Evolutionary conservation across 1,140 invertebrate genomes (phyloP).

Genomic region (Dolichoris vasculosae): DNA sequence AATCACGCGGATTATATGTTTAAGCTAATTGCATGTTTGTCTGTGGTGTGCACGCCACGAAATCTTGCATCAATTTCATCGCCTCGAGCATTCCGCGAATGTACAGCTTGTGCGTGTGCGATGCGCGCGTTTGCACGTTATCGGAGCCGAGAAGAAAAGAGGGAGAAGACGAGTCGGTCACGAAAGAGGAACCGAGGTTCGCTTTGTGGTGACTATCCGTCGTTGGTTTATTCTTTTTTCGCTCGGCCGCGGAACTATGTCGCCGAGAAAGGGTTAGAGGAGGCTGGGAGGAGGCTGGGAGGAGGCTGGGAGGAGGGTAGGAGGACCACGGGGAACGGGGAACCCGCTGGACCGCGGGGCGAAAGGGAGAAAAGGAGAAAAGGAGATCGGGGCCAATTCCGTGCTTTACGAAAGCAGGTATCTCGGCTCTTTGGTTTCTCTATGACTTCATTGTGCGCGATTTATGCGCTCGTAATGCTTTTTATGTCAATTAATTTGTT

Average conservation of each 20-base stretch:
- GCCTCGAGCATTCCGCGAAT: background rate
- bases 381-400: background rate
- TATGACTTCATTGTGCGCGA: background rate
- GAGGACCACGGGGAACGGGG: no score
- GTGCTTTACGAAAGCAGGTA: background rate
- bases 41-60: background rate
- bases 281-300: no score
- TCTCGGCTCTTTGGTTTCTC: background rate
- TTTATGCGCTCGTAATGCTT: background rate
- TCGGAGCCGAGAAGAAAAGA: background rate
- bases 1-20: conserved; percentile 5
- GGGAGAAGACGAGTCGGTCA: background rate
- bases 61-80: conserved; percentile 1
- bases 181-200: background rate
- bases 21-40: conserved; percentile 13
- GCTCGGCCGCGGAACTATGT: background rate
- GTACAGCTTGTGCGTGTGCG: no score
- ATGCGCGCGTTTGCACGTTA: background rate
- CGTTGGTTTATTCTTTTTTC: background rate
- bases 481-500: background rate
- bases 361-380: background rate
- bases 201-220: background rate
- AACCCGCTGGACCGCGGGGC: no score
- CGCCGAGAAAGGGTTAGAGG: no score
- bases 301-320: no score